Evolutionary conservation across 2,888 invertebrate genomes (phyloP), one percentile per base, ranked within the genome.

Genomic region (Ceraclea dissimilis): DNA sequence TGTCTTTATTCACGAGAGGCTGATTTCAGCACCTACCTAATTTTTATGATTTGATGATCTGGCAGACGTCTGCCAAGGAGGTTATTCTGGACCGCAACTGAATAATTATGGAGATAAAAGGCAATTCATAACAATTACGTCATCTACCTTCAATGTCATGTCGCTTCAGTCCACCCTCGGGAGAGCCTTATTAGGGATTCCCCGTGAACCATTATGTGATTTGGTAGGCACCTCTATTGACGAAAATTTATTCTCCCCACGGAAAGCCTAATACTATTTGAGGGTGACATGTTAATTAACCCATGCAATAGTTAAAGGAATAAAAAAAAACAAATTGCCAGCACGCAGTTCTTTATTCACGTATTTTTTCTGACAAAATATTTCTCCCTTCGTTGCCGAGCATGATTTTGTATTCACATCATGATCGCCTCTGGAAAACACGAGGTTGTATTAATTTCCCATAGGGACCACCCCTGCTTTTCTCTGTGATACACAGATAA

Each of bases 371-470:
- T 39, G 8, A 8, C 2, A 39, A 39, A 39, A 39, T 16, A 5
- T 39, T 39, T 31, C 13, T 39, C 39, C 39, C 39, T 13, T 16
- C 5, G 39, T 13, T 39, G 2, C 39, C 13, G 39, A 16, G 16
- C 2, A 39, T 26, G 26, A 26, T n/a, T 55, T 55, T 17, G 50
- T 18, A 55, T 55, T 55, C 59, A 19, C 48, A 33, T 58, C 60
- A 60, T 58, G 60, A 52, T 49, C 56, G 31, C 18, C 51, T 33
- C 52, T 58, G 54, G 52, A 58, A 56, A 60, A 57, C 56, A 49
- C 56, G 56, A 56, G 60, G 46, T 56, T 50, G 56, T 51, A 54
- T 58, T 60, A 60, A 60, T 60, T 60, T 58, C 60, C 60, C 60
- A 60, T 49, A 34, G 60, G 60, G 60, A 58, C 51, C 33, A 26